A percentile compares a stretch with the other conserved stretches of the same genome.
These are phyloP conservation scores for Alces alces DNA, from an alignment of 2,113 vertebrate genomes.

Conservation along the genomic window DNA sequence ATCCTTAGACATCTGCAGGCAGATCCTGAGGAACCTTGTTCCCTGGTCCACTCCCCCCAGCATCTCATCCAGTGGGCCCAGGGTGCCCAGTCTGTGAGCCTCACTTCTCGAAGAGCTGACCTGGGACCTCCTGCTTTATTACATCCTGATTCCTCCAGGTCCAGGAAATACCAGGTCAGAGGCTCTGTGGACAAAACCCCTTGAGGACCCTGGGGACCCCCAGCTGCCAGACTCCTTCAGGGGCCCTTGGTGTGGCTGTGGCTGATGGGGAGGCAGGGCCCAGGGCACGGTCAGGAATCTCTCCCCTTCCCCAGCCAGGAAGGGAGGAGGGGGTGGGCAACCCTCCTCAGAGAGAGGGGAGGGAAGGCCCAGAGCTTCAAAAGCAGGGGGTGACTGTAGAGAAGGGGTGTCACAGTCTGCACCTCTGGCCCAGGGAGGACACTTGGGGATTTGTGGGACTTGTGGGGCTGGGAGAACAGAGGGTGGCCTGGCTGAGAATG, in stretches of 20 bases:
- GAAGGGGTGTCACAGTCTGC: neutral
- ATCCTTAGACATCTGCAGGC: neutral
- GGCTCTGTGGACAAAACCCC: neutral
- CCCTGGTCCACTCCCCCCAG: neutral
- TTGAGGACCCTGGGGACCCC: neutral
- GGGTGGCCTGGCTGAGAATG: neutral
- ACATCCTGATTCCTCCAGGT: neutral
- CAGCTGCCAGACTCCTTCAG: neutral
- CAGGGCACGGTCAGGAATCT: neutral
- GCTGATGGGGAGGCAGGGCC: neutral
- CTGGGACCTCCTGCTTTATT: neutral
- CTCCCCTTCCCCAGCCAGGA: neutral
- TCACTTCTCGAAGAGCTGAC: neutral
- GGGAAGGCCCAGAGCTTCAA: neutral
- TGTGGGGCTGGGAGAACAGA: neutral
- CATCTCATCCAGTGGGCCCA: neutral
- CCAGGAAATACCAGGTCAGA: neutral
- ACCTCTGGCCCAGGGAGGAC: neutral
- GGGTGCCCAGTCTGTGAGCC: neutral
- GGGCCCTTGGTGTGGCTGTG: neutral
- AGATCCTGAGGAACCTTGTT: neutral
- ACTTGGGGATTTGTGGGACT: neutral
- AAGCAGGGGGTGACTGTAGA: neutral
- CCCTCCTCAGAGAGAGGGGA: neutral
- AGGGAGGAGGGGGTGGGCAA: neutral